A percentile compares a stretch with the other conserved stretches of the same genome.
Evolutionary conservation across 2,113 vertebrate species (phyloP).

Genomic region (Plectropomus leopardus): DNA sequence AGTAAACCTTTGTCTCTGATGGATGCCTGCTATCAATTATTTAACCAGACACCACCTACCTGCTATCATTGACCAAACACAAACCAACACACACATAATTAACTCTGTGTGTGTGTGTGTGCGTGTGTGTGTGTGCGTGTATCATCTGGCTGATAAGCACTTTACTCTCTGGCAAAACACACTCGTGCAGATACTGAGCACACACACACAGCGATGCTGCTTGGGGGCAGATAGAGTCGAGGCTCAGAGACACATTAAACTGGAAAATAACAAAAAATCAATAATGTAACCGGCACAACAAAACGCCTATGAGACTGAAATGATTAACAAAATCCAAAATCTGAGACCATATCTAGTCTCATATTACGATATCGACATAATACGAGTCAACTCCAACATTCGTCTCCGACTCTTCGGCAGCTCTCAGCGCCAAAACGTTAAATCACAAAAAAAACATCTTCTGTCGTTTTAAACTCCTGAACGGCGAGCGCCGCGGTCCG

Average conservation of each 20-base stretch:
- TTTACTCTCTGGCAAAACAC: background rate
- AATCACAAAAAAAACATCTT: no score
- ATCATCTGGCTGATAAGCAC: background rate
- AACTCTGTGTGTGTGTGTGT: constrained; percentile 5
- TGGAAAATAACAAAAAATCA: background rate
- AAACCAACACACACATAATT: constrained; percentile 1
- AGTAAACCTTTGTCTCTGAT: constrained; percentile 13
- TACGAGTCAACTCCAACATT: no score
- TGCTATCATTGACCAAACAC: constrained; percentile 19
- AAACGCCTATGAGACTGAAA: no score
- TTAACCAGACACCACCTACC: constrained; percentile 50
- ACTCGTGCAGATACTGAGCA: background rate
- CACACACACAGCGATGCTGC: background rate
- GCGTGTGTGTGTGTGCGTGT: constrained; percentile 8
- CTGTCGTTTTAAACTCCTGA: no score
- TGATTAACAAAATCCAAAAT: no score
- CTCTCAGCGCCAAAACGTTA: no score
- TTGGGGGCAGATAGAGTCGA: background rate
- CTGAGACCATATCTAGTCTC: no score
- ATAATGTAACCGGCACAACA: no score
- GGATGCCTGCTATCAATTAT: constrained; percentile 43
- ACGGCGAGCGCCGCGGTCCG: no score
- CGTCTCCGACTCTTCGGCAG: no score
- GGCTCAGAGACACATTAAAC: background rate
- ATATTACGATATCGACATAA: no score